A percentile compares a stretch with the other conserved stretches of the same genome.
Conservation (phyloP, 37 sponge, comb jelly and placozoan genomes). For the Theonella swinhoei region DNA sequence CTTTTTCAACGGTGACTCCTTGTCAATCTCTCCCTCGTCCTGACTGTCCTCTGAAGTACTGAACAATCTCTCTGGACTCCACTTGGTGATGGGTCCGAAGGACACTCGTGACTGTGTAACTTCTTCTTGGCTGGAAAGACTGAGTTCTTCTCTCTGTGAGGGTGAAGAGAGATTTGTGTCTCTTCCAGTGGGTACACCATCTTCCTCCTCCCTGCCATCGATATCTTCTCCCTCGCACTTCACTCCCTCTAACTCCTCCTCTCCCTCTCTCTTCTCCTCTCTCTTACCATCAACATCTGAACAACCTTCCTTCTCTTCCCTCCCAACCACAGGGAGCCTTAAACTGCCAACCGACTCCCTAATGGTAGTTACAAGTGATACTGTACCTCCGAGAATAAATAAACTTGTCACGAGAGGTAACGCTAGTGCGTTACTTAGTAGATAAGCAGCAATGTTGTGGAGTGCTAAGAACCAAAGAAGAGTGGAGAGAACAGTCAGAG, state of each 20-base stretch:
- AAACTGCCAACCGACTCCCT: background rate
- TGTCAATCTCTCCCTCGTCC: background rate
- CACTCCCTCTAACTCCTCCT: background rate
- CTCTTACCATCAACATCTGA: background rate
- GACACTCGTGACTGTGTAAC: background rate
- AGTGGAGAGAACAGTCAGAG: background rate
- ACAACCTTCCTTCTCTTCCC: background rate
- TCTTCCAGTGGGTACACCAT: background rate
- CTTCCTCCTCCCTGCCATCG: background rate
- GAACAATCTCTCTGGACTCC: background rate
- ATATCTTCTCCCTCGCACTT: background rate
- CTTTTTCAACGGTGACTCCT: background rate
- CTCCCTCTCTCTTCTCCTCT: background rate
- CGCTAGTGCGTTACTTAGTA: conserved; percentile 14
- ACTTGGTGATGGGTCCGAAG: background rate
- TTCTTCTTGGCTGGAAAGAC: background rate
- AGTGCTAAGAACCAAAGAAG: conserved; percentile 36
- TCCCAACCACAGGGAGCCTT: too few relatives aligned
- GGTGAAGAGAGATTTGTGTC: too few relatives aligned
- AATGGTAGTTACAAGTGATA: background rate
- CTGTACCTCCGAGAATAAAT: background rate
- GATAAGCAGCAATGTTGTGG: conserved; percentile 3
- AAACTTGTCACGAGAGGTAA: conserved; percentile 16
- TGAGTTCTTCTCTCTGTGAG: background rate
- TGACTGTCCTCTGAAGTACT: background rate